These are phyloP conservation scores for Siniperca knerii DNA, from an alignment of 2,113 vertebrate genomes.

Conservation along the genomic window DNA sequence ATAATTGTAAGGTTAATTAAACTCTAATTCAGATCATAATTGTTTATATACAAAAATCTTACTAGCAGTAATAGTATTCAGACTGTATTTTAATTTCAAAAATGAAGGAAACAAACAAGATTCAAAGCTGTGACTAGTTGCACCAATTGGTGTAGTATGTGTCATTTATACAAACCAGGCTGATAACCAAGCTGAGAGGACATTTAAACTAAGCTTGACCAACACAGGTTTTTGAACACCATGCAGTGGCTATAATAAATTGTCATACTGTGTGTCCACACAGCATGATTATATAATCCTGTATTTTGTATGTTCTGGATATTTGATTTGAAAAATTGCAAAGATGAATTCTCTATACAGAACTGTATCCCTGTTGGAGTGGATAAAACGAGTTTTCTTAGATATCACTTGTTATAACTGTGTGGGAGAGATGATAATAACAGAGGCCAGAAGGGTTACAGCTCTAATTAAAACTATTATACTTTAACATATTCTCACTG, in stretches of 20 bases:
- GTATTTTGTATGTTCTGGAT: neutral
- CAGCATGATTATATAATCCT: neutral
- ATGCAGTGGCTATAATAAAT: neutral
- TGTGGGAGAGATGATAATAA: slow-evolving; percentile 50
- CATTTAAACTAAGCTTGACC: neutral
- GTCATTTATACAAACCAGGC: neutral
- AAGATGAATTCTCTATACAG: neutral
- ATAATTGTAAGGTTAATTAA: slow-evolving; percentile 12
- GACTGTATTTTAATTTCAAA: neutral
- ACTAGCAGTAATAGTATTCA: neutral
- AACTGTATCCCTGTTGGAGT: neutral
- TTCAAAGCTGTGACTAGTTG: neutral
- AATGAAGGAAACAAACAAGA: neutral
- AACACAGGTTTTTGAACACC: neutral
- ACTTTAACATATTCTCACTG: slow-evolving; percentile 17
- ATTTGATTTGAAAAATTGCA: slow-evolving; percentile 1
- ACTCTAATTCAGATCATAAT: slow-evolving; percentile 1
- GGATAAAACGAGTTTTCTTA: neutral
- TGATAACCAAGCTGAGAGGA: neutral
- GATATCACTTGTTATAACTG: slow-evolving; percentile 20
- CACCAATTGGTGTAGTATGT: slow-evolving; percentile 1
- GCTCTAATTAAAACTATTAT: slow-evolving; percentile 25
- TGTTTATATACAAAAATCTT: neutral
- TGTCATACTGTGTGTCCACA: neutral
- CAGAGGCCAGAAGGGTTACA: slow-evolving; percentile 16